A percentile compares a stretch with the other conserved stretches of the same genome.
phyloP scores from a whole-genome alignment of 2,797 vertebrate species.

The Garrulus glandarius region DNA sequence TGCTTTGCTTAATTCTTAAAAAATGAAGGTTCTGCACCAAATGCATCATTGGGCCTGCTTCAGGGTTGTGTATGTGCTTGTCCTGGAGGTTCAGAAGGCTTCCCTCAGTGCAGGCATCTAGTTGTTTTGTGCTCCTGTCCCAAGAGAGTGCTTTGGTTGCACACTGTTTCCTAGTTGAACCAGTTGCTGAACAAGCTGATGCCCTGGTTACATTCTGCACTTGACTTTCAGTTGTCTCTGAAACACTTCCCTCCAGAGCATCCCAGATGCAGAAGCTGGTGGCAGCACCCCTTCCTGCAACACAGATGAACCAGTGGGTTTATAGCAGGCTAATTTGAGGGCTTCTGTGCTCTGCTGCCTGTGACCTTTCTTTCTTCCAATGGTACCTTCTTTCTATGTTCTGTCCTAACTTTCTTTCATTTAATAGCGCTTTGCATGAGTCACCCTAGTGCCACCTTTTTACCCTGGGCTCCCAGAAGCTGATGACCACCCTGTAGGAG shows the following conservation, averaged over 20 bases:
- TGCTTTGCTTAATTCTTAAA: not conserved
- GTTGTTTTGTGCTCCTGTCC: not conserved
- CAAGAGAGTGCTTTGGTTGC: not conserved
- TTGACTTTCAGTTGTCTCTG: not conserved
- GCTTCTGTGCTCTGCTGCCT: not conserved
- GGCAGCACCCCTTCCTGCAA: not conserved
- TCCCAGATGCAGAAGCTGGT: not conserved
- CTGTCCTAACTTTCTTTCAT: not conserved
- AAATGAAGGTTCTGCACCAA: not conserved
- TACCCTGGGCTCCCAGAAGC: not conserved
- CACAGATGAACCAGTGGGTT: rapidly evolving
- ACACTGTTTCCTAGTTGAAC: not conserved
- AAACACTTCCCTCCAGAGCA: not conserved
- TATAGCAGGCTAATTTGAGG: not conserved
- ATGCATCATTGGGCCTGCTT: not conserved
- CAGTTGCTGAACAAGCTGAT: not conserved
- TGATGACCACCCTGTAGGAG: not conserved
- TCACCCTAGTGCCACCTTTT: not conserved
- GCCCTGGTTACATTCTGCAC: not conserved
- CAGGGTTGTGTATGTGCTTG: rapidly evolving
- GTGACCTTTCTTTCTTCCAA: not conserved
- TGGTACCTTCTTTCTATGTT: not conserved
- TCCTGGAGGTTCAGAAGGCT: not conserved
- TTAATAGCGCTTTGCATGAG: not conserved
- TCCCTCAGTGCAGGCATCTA: rapidly evolving